Conservation (phyloP, 1,140 invertebrate species). For the Drosophila murphyi region DNA sequence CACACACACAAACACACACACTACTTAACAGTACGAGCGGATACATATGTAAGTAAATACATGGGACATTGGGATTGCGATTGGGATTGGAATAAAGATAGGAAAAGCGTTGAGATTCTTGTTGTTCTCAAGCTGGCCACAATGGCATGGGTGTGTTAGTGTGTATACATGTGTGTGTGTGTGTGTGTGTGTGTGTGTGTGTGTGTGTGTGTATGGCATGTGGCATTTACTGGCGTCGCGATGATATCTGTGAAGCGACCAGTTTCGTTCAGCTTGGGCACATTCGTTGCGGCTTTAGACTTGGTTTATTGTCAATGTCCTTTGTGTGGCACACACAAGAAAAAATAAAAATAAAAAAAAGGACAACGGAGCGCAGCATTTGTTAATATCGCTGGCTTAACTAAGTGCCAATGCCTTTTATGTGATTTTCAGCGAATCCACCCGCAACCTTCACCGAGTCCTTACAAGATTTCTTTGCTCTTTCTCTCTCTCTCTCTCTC, state of each 20-base stretch:
- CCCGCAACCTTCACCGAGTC: not conserved
- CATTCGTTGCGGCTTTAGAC: conserved; percentile 45
- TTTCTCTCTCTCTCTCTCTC: not conserved
- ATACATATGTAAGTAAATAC: conserved; percentile 24
- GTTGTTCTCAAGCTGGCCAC: conserved; percentile 32
- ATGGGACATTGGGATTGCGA: conserved; percentile 25
- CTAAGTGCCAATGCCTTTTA: conserved; percentile 81
- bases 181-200: conserved; percentile 13
- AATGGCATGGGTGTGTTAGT: conserved; percentile 1
- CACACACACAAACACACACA: not conserved
- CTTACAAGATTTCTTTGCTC: not conserved
- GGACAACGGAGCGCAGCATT: conserved; percentile 57
- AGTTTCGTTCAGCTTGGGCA: conserved; percentile 27
- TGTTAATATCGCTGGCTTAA: conserved; percentile 79
- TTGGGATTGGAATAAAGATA: conserved; percentile 18
- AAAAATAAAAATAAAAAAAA: conserved; percentile 15
- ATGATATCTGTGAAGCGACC: conserved; percentile 48
- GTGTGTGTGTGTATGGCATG: conserved; percentile 41
- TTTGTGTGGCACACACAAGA: conserved; percentile 15
- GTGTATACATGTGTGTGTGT: conserved; percentile 9
- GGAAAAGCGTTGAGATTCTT: conserved; percentile 29
- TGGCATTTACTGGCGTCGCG: conserved; percentile 66
- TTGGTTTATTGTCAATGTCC: conserved; percentile 70
- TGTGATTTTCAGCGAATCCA: conserved; percentile 64
- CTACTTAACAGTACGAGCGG: conserved; percentile 7